Evolutionary conservation across 2,797 vertebrate genomes (phyloP), one percentile per base, ranked within the genome.

Genomic region (Enteromius radiatus): DNA sequence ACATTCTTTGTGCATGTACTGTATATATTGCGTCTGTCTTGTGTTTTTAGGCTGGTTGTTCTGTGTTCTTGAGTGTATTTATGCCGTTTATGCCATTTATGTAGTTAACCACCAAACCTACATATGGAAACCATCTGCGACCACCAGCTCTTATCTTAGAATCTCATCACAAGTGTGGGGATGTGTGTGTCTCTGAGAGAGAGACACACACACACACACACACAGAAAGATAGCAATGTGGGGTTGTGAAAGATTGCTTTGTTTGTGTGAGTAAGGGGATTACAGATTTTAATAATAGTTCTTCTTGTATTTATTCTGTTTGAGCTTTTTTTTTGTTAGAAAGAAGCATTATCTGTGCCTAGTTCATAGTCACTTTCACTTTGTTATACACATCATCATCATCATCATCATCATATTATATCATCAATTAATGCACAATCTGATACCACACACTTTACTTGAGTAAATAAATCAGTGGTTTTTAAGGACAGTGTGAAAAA

Each of bases 91-190:
- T n/a, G n/a, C n/a, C n/a, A n/a, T n/a, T n/a, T 23, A 75, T 64
- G 19, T 9, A 28, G 56, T 63, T 49, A 61, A 77, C 9, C 31
- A 73, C 14, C 21, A 63, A 49, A 47, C 28, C 26, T 41, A 38
- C 65, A 21, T 17, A 64, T 78, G 33, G 14, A 82, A 74, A 78
- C 68, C 19, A 31, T 75, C 47, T 73, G 59, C 61, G 80, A 82
- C 63, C 84, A 82, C 38, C n/a, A 74, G 14, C 69, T 49, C 17
- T 71, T 68, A 68, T 76, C 52, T 80, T 14, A 31, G 31, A 65
- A 38, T 65, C n/a, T 31, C 45, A 15, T 81, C 23, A 15, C 23
- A 67, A 19, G 15, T 38, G 15, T 23, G 17, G n/a, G 19, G 23
- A 21, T 38, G n/a, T 59, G 7, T 21, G 23, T 41, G 31, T 5